Evolutionary conservation across 2,888 invertebrate genomes (phyloP).

Genomic region (Apeira syringaria): DNA sequence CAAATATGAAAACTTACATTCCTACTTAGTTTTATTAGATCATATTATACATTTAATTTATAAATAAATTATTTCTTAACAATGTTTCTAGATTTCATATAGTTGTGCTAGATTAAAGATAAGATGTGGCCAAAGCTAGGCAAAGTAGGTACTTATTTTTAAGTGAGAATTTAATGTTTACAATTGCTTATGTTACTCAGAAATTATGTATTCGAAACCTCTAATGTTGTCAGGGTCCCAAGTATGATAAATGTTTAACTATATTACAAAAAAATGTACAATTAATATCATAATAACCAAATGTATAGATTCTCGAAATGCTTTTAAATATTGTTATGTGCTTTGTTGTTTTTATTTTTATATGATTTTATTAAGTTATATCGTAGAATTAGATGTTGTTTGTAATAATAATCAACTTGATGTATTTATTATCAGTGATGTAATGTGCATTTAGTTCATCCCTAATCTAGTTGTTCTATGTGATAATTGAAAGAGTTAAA

Average conservation of each 20-base stretch:
- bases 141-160: background rate
- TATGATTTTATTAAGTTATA: too few species aligned
- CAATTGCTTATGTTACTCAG: too few species aligned
- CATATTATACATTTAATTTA: too few species aligned
- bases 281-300: too few species aligned
- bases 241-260: background rate
- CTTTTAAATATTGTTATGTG: background rate
- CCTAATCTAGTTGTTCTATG: background rate
- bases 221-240: constrained; percentile 11
- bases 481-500: background rate
- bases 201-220: constrained; percentile 1
- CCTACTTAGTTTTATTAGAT: constrained; percentile 1
- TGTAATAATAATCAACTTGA: constrained; percentile 8
- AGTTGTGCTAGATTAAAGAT: constrained; percentile 7
- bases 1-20: constrained; percentile 8
- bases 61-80: too few species aligned
- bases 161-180: too few species aligned
- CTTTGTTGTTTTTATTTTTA: background rate
- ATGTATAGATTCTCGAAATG: background rate
- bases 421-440: constrained; percentile 3
- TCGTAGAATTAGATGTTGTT: background rate
- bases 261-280: background rate
- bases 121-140: constrained; percentile 24
- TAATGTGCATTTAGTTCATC: constrained; percentile 1
- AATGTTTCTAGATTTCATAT: constrained; percentile 17